Percentiles rank a stretch among this genome's conserved stretches.
Evolutionary conservation across 2,888 invertebrate species (phyloP).

Genomic region (Cylloceria caligata): DNA sequence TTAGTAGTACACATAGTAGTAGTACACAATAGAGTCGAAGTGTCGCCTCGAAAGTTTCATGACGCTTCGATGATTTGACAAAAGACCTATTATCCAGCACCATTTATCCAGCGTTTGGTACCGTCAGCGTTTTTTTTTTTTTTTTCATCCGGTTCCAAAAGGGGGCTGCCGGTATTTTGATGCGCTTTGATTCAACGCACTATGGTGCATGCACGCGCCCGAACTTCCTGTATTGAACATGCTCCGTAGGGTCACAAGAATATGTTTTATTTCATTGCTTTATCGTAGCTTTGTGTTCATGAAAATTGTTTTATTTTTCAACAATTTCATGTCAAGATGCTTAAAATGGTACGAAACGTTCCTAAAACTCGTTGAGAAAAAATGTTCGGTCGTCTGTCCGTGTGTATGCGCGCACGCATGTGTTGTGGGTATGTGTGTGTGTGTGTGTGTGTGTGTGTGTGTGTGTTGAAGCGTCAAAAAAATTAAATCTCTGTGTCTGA

Average conservation of each 20-base stretch:
- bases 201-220: slow-evolving; percentile 35
- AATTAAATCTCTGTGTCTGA: too few relatives aligned
- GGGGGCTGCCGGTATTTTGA: slow-evolving; percentile 43
- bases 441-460: too few relatives aligned
- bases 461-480: too few relatives aligned
- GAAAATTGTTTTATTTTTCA: too few relatives aligned
- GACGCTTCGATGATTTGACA: slow-evolving; percentile 42
- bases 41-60: slow-evolving; percentile 11
- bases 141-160: slow-evolving; percentile 21
- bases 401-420: too few relatives aligned
- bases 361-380: too few relatives aligned
- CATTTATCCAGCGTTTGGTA: slow-evolving; percentile 11
- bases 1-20: background rate
- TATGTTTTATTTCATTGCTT: slow-evolving; percentile 30
- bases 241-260: background rate
- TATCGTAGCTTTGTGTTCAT: too few relatives aligned
- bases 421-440: too few relatives aligned
- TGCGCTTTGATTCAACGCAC: slow-evolving; percentile 44
- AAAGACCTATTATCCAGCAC: slow-evolving; percentile 34
- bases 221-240: slow-evolving; percentile 9
- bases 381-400: too few relatives aligned
- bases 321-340: too few relatives aligned
- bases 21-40: background rate
- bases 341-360: too few relatives aligned
- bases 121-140: slow-evolving; percentile 25